Evolutionary conservation across 2,797 vertebrate genomes (phyloP), one percentile per base, ranked within the genome.

Genomic region (Urophycis tenuis): DNA sequence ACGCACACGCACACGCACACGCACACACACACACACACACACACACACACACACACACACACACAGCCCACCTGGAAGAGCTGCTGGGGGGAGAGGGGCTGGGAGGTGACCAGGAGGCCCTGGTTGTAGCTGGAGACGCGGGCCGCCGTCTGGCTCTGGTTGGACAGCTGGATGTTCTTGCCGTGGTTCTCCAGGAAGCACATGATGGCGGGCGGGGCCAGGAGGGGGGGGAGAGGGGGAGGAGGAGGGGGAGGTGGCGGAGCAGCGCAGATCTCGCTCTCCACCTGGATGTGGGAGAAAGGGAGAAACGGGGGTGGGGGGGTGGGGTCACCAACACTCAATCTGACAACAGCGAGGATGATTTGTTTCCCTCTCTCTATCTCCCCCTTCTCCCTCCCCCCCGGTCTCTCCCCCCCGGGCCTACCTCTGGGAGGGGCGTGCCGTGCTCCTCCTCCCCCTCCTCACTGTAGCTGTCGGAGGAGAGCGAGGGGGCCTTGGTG

Each of bases 91-190:
- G 92, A 89, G 29, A 97, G 90, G 3, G 95, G 93, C 84, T 94
- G 96, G 7, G 91, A 92, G 29, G 95, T 91, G 79, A 96, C 95
- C 79, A 97, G 93, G n/a, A 97, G 93, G 41, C 95, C 96, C 90
- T 97, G 96, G 90, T 97, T 97, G 88, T 97, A 97, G 88, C 96
- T 97, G 71, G 94, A 95, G 39, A 96, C 95, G 1, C 96, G 87
- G 0, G 95, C 93, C 0, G 96, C 96, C 0, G 95, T 96, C 77
- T 94, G 91, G 82, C 94, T 95, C 84, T 94, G 93, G 71, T 95
- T 96, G 88, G 95, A 96, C 78, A 97, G 87, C 32, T 96, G 95
- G 75, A 97, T 96, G 83, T 97, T 97, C 85, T 96, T 96, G 77
- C 96, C 96, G 0, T 97, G 96, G 86, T 96, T 96, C 81, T 95